Base-by-base conservation (phyloP, 2,797 vertebrate species). In the Lindbergichthys nudifrons region DNA sequence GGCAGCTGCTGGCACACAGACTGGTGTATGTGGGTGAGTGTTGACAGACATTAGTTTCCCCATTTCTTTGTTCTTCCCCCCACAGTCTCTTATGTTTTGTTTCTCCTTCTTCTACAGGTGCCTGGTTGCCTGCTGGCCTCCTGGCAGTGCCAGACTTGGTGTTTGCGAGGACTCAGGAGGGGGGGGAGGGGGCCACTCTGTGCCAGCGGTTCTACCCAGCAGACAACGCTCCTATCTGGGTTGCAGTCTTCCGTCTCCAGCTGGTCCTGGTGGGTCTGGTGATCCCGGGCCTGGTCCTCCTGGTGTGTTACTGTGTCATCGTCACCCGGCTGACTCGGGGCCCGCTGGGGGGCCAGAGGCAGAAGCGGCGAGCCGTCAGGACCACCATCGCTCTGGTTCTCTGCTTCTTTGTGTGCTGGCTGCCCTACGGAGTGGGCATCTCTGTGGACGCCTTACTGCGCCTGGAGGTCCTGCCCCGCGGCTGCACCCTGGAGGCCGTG, bases 381-480 rank as follows among this genome's bases (percentile, higher is more conserved):
- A 99, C 97, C 75, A 99, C 98, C 0, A 96, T 99, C 19, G 96
- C 97, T 3, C 90, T 99, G 81, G 97, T 99, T 60, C 92, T 99
- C 0, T 97, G 98, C 83, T 99, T 99, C 92, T 99, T 99, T 11
- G 90, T 96, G 80, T 99, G 98, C 94, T 99, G 98, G 98, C 91
- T 99, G 63, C 98, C 98, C 0, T 99, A 99, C 66, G 97, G 97
- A 10, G 93, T 92, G 0, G 96, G 96, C 47, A 97, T 99, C 90
- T 96, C 94, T 50, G 94, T 96, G 1, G 98, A 99, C 43, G 96
- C 96, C 0, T 95, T 99, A 87, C 90, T 96, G 79, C 86, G 96
- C 45, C 90, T 99, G 47, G 94, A 95, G 76, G 92, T 97, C 75
- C 94, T 98, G 82, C 93, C 94, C 0, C 91, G 93, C 48, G 94